Evolutionary conservation across 2,113 vertebrate species (phyloP).

Genomic region (Cynoglossus semilaevis): DNA sequence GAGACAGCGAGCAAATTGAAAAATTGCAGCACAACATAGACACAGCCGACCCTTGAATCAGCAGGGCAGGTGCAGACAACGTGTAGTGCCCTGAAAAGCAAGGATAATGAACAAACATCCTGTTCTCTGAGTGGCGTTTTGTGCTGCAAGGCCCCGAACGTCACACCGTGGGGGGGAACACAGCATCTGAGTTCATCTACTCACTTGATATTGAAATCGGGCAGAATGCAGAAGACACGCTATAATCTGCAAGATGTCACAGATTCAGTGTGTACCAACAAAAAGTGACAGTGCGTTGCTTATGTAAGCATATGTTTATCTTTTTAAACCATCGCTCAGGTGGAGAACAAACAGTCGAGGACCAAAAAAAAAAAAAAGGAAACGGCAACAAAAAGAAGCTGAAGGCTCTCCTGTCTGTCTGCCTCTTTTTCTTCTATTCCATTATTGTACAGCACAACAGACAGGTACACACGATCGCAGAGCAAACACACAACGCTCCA

Average conservation of each 20-base stretch:
- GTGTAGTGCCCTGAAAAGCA: slow-evolving; percentile 8
- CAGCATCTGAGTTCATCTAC: slow-evolving; percentile 24
- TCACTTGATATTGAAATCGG: slow-evolving; percentile 15
- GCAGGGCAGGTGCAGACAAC: slow-evolving; percentile 18
- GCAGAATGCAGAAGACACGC: slow-evolving; percentile 2
- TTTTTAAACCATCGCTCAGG: slow-evolving; percentile 20
- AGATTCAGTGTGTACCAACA: slow-evolving; percentile 16
- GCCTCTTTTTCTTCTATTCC: slow-evolving; percentile 8
- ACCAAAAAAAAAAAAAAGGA: slow-evolving; percentile 5
- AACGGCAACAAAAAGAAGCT: not conserved
- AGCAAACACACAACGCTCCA: slow-evolving; percentile 14
- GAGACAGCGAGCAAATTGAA: slow-evolving; percentile 7
- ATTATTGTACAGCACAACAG: slow-evolving; percentile 7
- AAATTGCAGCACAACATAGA: not conserved
- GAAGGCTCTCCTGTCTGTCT: slow-evolving; percentile 6
- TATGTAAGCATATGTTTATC: slow-evolving; percentile 37
- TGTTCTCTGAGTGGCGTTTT: slow-evolving; percentile 14
- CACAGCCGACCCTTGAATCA: slow-evolving; percentile 6
- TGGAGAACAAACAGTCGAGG: slow-evolving; percentile 17
- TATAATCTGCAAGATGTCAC: slow-evolving; percentile 27
- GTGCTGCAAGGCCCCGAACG: slow-evolving; percentile 21
- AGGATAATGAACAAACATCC: slow-evolving; percentile 58
- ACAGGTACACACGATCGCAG: slow-evolving; percentile 4
- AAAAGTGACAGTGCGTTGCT: slow-evolving; percentile 22
- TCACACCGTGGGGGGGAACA: not conserved